Evolutionary conservation across 2,888 invertebrate genomes (phyloP), one percentile per base, ranked within the genome.

Genomic region (Cenopis cana): DNA sequence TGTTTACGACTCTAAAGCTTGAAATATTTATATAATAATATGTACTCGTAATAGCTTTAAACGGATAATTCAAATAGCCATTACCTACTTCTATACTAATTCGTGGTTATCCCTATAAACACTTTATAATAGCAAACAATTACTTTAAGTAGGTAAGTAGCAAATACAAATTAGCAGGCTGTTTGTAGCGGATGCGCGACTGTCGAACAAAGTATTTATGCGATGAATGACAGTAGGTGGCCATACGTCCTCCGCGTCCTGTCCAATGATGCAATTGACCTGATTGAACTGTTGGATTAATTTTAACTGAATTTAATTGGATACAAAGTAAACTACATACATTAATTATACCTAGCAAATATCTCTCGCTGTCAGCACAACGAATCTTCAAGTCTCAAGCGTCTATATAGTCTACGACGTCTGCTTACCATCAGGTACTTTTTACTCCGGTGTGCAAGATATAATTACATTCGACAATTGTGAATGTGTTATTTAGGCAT

Each of bases 261-360:
- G 79, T 76, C 78, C 81, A 84, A 84, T 84, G 82, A 82, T 82
- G 83, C 85, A 86, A 80, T 79, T 86, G 88, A 87, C 85, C 86
- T 77, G 84, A 86, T 88, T 86, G 84, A 50, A 17, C 50, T 17
- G 10, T 50, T 24, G 5, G 41, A 24, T 24, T 24, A 18, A 20
- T 20, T 41, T 41, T 41, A 4, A 14, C 14, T 14, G 14, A 41
- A 36, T 36, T 1, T 36, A 11, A 36, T 2, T 36, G 10, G 36
- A 36, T 36, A 36, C 10, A 36, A 36, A 11, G 36, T 36, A 11
- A 36, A 24, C 24, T 24, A 1, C 11, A 36, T 24, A 1, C 11
- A 36, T 36, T 36, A 36, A 36, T n/a, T 36, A 24, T 24, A 24
- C 24, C 24, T 24, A 1, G 24, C 24, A 1, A 24, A 24, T 24